A percentile compares a stretch with the other conserved stretches of the same genome.
These are phyloP conservation scores for Epinephelus fuscoguttatus DNA, from an alignment of 2,113 vertebrate genomes.

Conservation along the genomic window DNA sequence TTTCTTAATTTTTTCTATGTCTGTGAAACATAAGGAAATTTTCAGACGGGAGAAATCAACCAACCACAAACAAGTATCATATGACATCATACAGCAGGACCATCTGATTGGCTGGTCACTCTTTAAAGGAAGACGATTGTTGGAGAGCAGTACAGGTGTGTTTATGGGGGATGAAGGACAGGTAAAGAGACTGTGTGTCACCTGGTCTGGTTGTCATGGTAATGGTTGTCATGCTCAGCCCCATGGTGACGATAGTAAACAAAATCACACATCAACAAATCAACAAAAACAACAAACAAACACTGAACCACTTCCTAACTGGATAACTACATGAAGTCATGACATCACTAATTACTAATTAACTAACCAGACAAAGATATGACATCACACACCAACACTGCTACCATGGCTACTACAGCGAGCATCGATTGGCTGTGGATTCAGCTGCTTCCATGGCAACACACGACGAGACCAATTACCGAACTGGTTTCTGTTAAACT, in stretches of 20 bases:
- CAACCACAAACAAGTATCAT: conserved; percentile 50
- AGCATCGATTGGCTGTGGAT: background rate
- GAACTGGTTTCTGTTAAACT: no score
- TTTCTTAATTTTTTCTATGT: conserved; percentile 19
- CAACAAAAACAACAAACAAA: conserved; percentile 10
- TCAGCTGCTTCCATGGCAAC: conserved; percentile 11
- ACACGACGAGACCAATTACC: no score
- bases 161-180: conserved; percentile 16
- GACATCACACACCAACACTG: background rate
- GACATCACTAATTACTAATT: background rate
- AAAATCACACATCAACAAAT: conserved; percentile 39
- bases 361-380: background rate
- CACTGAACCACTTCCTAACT: background rate
- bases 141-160: conserved; percentile 16
- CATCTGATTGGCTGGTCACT: conserved; percentile 34
- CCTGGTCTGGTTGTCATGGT: conserved; percentile 23
- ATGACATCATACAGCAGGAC: conserved; percentile 59
- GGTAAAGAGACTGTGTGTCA: background rate
- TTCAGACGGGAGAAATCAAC: conserved; percentile 61
- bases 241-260: conserved; percentile 17
- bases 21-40: conserved; percentile 32
- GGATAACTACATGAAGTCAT: background rate
- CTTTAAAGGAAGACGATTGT: conserved; percentile 57
- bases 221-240: conserved; percentile 16
- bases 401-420: background rate